Percentiles rank a stretch among this genome's conserved stretches.
These are phyloP conservation scores for Menidia beryllina DNA, from an alignment of 2,113 vertebrate genomes.

Conservation along the genomic window DNA sequence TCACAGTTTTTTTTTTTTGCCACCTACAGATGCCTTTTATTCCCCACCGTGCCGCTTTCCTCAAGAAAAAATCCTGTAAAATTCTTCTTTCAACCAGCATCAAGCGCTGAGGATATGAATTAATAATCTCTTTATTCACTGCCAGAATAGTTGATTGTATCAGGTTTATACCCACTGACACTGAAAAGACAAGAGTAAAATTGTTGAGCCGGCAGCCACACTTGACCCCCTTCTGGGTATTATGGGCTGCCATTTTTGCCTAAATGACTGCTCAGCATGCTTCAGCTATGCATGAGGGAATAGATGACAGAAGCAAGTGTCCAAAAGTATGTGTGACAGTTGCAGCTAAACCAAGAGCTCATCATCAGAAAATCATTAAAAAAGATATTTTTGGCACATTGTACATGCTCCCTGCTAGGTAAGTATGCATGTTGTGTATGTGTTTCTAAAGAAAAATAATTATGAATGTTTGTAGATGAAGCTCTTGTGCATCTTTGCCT, in stretches of 20 bases:
- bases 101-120: conserved; percentile 34
- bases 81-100: conserved; percentile 51
- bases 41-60: conserved; percentile 40
- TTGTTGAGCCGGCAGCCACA: conserved; percentile 49
- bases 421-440: too few species aligned
- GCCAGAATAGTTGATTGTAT: conserved; percentile 44
- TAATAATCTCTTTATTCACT: conserved; percentile 41
- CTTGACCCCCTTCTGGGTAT: conserved; percentile 34
- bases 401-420: too few species aligned
- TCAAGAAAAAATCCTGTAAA: conserved; percentile 43
- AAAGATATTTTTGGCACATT: too few species aligned
- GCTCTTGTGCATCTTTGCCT: neutral
- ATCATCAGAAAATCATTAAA: too few species aligned
- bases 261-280: conserved; percentile 56
- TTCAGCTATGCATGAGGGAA: conserved; percentile 23
- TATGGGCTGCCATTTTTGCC: conserved; percentile 45
- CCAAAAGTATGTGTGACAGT: conserved; percentile 20
- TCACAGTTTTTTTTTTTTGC: conserved; percentile 35
- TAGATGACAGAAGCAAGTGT: conserved; percentile 34
- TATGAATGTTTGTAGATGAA: neutral
- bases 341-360: conserved; percentile 1
- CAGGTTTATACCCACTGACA: conserved; percentile 50
- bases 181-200: conserved; percentile 55
- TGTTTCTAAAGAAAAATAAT: too few species aligned
- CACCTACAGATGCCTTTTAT: conserved; percentile 25